Evolutionary conservation across 2,888 invertebrate genomes (phyloP).

Genomic region (Lamproptera curius): DNA sequence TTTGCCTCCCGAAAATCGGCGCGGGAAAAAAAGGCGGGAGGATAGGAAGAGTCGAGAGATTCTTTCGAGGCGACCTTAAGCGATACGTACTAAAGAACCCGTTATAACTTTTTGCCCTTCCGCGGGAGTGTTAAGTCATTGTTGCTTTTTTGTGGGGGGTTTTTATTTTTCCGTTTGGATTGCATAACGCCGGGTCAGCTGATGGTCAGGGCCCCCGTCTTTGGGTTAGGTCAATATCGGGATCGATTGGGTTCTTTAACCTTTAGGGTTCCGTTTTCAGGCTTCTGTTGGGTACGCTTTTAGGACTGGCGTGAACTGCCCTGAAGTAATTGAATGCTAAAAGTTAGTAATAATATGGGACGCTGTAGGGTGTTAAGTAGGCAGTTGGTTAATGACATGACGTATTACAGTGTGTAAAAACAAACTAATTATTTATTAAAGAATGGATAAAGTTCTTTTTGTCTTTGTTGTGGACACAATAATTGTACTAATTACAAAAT

Average conservation of each 20-base stretch:
- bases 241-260: not conserved
- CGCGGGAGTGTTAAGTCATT: slow-evolving; percentile 37
- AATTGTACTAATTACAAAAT: too few species aligned
- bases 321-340: too few species aligned
- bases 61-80: slow-evolving; percentile 41
- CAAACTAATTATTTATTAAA: too few species aligned
- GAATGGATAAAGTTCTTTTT: too few species aligned
- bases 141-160: slow-evolving; percentile 42
- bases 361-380: too few species aligned
- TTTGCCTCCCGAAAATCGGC: slow-evolving; percentile 57
- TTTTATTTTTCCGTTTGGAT: slow-evolving; percentile 40
- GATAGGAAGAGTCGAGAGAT: slow-evolving; percentile 28
- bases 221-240: slow-evolving; percentile 16
- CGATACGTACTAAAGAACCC: slow-evolving; percentile 51
- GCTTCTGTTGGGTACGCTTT: too few species aligned
- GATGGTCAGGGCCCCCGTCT: slow-evolving; percentile 25
- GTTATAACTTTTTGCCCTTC: slow-evolving; percentile 64
- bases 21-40: slow-evolving; percentile 40
- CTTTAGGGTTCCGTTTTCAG: not conserved
- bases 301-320: too few species aligned
- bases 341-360: too few species aligned
- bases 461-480: too few species aligned
- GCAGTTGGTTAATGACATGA: too few species aligned
- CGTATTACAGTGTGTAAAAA: too few species aligned
- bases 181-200: slow-evolving; percentile 46